Percentiles rank a stretch among this genome's conserved stretches.
These are phyloP conservation scores for Porphyrio hochstetteri DNA, from an alignment of 2,113 vertebrate species.

Conservation along the genomic window DNA sequence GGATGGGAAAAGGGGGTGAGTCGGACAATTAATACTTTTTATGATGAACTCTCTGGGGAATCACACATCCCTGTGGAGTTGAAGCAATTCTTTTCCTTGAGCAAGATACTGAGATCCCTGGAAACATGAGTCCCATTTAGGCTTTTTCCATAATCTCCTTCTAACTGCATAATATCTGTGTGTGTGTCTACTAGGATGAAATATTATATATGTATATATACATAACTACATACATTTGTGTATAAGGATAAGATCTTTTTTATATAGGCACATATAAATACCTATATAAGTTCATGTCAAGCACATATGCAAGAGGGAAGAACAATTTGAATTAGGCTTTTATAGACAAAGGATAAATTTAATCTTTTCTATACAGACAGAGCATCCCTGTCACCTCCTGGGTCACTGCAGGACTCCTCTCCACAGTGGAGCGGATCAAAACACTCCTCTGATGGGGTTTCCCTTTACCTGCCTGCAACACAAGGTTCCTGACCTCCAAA, in stretches of 20 bases:
- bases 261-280: neutral
- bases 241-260: neutral
- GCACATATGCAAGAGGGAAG: neutral
- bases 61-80: neutral
- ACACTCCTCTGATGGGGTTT: neutral
- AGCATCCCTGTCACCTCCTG: neutral
- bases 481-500: neutral
- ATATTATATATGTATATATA: neutral
- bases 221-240: neutral
- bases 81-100: neutral
- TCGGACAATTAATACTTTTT: neutral
- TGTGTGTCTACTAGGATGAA: neutral
- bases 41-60: neutral
- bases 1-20: neutral
- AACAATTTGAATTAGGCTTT: neutral
- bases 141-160: neutral
- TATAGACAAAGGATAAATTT: neutral
- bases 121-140: neutral
- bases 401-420: neutral
- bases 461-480: neutral
- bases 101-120: neutral
- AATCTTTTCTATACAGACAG: neutral
- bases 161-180: neutral
- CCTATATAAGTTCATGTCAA: neutral
- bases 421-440: accelerated